Percentiles rank a stretch among this genome's conserved stretches.
phyloP scores from a whole-genome alignment of 2,888 invertebrate species.

The Ptilodon capucinus region DNA sequence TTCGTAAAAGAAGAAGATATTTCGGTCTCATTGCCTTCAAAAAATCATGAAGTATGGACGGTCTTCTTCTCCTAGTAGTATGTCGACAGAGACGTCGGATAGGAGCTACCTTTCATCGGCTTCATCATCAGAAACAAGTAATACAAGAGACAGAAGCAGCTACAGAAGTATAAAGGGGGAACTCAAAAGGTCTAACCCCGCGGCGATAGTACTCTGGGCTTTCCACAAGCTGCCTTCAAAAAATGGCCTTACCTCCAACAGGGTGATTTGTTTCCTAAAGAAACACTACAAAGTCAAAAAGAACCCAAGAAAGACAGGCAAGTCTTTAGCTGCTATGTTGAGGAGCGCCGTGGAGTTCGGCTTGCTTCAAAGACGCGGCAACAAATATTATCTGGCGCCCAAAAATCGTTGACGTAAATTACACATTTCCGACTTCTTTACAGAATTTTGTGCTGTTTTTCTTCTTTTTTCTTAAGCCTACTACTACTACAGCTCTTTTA shows the following conservation, averaged over 20 bases:
- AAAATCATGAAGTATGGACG: conserved; percentile 15
- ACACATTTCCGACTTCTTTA: background rate
- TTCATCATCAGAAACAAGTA: background rate
- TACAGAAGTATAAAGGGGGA: conserved; percentile 44
- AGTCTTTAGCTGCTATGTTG: conserved; percentile 49
- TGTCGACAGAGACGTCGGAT: background rate
- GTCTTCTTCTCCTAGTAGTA: background rate
- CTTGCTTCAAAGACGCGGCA: conserved; percentile 47
- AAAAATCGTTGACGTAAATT: conserved; percentile 14
- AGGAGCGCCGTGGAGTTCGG: conserved; percentile 60
- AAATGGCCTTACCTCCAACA: conserved; percentile 53
- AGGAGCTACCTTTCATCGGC: conserved; percentile 2
- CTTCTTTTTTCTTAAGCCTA: too few species aligned
- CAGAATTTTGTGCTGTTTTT: background rate
- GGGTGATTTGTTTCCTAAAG: conserved; percentile 55
- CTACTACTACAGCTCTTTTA: too few species aligned
- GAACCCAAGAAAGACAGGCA: conserved; percentile 46
- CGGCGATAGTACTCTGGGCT: conserved; percentile 60
- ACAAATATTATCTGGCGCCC: conserved; percentile 40
- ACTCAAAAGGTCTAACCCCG: conserved; percentile 46
- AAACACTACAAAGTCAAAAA: conserved; percentile 42
- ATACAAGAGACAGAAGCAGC: background rate
- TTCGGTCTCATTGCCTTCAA: too few species aligned
- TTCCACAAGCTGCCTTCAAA: conserved; percentile 53
- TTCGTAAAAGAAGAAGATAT: too few species aligned